phyloP scores from a whole-genome alignment of 2,113 vertebrate species.

The Kryptolebias marmoratus region DNA sequence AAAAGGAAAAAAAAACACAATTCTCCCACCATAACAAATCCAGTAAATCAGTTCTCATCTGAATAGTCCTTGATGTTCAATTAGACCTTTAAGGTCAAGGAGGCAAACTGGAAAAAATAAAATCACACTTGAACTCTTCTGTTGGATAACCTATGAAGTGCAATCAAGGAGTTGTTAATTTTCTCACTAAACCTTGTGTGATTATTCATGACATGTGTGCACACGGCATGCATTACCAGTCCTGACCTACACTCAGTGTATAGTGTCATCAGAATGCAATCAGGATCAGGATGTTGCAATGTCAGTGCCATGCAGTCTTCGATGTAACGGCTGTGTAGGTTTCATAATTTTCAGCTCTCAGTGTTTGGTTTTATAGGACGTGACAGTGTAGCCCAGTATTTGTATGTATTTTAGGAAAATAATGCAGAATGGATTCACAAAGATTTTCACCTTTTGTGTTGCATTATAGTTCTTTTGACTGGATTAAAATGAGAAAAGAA shows the following conservation, averaged over 20 bases:
- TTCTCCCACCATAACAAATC: not conserved
- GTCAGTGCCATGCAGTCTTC: not conserved
- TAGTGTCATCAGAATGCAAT: constrained; percentile 31
- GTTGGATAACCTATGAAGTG: constrained; percentile 40
- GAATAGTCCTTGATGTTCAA: constrained; percentile 23
- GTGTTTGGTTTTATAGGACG: not conserved
- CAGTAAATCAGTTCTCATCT: constrained; percentile 5
- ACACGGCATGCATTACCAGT: constrained; percentile 14
- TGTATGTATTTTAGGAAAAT: not conserved
- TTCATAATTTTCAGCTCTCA: not conserved
- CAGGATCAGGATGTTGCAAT: constrained; percentile 14
- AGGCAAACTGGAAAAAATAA: constrained; percentile 35
- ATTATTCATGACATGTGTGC: constrained; percentile 41
- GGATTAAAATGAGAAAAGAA: too few species aligned
- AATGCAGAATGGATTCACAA: too few species aligned
- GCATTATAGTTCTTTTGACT: too few species aligned
- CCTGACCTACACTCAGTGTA: constrained; percentile 30
- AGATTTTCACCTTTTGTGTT: too few species aligned
- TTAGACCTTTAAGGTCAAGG: constrained; percentile 53
- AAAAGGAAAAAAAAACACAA: not conserved
- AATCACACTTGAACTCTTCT: constrained; percentile 38
- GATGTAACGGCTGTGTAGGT: not conserved
- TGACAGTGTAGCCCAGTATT: not conserved
- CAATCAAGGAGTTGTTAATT: constrained; percentile 59
- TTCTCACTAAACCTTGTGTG: constrained; percentile 27